Base-by-base conservation (phyloP, 2,797 vertebrate species). In the Meda fulgida region DNA sequence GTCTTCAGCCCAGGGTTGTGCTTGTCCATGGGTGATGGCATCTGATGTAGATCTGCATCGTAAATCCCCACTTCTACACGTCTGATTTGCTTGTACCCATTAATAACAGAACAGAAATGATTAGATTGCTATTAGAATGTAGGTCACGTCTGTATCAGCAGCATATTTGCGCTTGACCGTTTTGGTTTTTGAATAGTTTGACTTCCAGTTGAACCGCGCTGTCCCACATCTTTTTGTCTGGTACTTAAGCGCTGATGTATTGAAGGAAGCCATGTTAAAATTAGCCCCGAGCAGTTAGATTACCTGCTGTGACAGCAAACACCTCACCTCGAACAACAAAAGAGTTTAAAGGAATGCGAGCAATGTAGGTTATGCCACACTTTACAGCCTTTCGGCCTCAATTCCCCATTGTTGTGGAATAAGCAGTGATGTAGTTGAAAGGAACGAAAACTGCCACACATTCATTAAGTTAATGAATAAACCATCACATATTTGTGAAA, bases 381-480 rank as follows among this genome's bases (percentile, higher is more conserved):
- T 87, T 88, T 88, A 88, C 81, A 81, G 83, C 84, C 66, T 53
- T 65, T 81, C 86, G 51, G 40, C 81, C 80, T 88, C 76, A 78
- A 65, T 79, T 80, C 38, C 60, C 71, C 66, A 83, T 84, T 88
- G 83, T 86, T 88, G 69, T 76, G 72, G 58, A 81, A 89, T 77
- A 60, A 86, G 82, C 48, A 46, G 48, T 31, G 86, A 72, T 66
- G 71, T 46, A 51, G 77, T 69, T 73, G 40, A 79, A 80, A 85
- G 53, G 66, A 81, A 53, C 38, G n/a, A 76, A 84, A 81, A 63
- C 79, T 83, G 58, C 81, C 65, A 81, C 53, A 83, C 46, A 70
- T 84, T 89, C 79, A 87, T 90, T 90, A 90, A 84, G 79, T 87
- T 85, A 89, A 89, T 87, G 81, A 88, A 89, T 88, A 87, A 88